Conservation (phyloP, 2,113 vertebrate genomes). For the Melanerpes formicivorus region DNA sequence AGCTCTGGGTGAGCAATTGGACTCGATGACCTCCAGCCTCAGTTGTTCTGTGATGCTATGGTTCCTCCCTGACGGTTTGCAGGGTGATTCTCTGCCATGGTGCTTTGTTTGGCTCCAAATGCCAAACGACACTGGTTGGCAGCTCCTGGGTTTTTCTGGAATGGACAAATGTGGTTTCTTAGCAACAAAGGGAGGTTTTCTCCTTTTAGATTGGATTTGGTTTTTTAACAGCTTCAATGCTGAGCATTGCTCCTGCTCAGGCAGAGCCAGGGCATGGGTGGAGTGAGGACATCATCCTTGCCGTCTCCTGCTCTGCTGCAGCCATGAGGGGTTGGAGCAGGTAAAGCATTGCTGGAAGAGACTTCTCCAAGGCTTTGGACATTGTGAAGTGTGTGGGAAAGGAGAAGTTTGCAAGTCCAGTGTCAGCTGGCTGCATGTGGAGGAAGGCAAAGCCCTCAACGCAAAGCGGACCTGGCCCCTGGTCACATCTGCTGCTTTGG, state of each 20-base stretch:
- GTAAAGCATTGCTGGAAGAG: not conserved
- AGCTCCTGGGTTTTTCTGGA: slow-evolving; percentile 17
- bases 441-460: not conserved
- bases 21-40: no score
- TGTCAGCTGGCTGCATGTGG: not conserved
- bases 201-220: not conserved
- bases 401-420: not conserved
- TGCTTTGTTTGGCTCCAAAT: not conserved
- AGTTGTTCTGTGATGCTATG: no score
- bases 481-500: not conserved
- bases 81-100: not conserved
- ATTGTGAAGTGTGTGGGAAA: accelerated
- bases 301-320: not conserved
- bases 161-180: slow-evolving; percentile 49
- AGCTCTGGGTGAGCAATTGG: no score
- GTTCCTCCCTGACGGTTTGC: accelerated
- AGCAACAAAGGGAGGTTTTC: slow-evolving; percentile 58
- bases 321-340: not conserved
- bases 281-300: accelerated
- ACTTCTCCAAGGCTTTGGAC: not conserved
- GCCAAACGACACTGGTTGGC: not conserved
- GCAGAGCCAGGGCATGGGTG: not conserved
- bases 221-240: not conserved
- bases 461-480: not conserved
- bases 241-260: not conserved